These are phyloP conservation scores for Rhegmatorhina hoffmannsi DNA, from an alignment of 2,113 vertebrate genomes.

Conservation along the genomic window DNA sequence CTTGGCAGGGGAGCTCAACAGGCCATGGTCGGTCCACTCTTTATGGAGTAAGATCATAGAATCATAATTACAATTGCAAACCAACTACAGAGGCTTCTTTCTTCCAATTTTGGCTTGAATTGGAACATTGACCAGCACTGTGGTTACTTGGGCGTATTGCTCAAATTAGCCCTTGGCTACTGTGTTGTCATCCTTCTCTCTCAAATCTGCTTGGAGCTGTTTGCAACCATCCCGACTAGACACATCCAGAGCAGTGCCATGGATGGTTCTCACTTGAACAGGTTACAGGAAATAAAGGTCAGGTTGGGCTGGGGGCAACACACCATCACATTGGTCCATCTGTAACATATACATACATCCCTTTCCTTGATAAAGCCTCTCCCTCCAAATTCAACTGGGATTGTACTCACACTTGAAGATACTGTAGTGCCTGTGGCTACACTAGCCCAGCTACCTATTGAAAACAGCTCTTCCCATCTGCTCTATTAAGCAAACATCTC, in stretches of 20 bases:
- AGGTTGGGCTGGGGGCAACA: neutral
- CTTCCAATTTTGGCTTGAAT: neutral
- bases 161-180: neutral
- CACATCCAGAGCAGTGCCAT: rapidly evolving
- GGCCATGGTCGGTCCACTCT: neutral
- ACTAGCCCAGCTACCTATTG: neutral
- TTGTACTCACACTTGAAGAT: neutral
- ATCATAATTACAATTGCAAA: neutral
- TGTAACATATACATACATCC: neutral
- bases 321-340: rapidly evolving
- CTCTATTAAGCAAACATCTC: neutral
- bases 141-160: neutral
- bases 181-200: neutral
- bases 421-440: neutral
- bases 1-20: neutral
- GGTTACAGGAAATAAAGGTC: neutral
- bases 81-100: neutral
- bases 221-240: neutral
- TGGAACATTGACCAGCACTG: neutral
- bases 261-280: neutral
- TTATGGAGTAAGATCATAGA: neutral
- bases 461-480: neutral
- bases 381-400: neutral
- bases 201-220: neutral
- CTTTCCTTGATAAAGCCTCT: neutral